These are phyloP conservation scores for Masnerella sp. DNA, from an alignment of 2,888 invertebrate genomes.

Conservation along the genomic window DNA sequence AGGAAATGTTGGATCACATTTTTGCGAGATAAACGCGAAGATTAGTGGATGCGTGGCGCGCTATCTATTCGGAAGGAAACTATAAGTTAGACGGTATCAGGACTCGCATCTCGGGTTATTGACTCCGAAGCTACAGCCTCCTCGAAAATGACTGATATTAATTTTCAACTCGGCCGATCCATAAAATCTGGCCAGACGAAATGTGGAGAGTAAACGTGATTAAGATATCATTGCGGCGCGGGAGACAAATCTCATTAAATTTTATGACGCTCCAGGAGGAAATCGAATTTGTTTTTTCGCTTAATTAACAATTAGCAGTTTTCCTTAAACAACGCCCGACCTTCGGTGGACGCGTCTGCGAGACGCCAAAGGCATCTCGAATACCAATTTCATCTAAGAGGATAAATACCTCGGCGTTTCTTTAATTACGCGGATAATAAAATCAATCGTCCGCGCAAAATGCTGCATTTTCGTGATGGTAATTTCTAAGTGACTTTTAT, in stretches of 20 bases:
- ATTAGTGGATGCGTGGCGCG: constrained; percentile 24
- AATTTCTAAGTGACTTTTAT: constrained; percentile 1
- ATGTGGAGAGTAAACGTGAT: not conserved
- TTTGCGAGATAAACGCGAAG: constrained; percentile 35
- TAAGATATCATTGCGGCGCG: not conserved
- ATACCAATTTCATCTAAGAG: not conserved
- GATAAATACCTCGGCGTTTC: not conserved
- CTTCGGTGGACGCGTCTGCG: not conserved
- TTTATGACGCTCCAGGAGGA: constrained; percentile 8
- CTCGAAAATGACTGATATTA: constrained; percentile 13
- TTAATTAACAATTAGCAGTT: constrained; percentile 1
- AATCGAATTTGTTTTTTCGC: not conserved
- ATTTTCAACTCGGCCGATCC: not conserved
- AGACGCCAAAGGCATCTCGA: constrained; percentile 1
- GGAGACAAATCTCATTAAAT: constrained; percentile 14
- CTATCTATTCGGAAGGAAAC: constrained; percentile 47
- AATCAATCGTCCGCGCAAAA: not conserved
- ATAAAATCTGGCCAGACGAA: not conserved
- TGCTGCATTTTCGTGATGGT: not conserved
- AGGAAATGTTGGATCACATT: constrained; percentile 22
- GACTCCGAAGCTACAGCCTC: constrained; percentile 28
- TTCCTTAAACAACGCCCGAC: not conserved
- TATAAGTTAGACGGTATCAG: constrained; percentile 47
- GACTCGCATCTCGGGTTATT: constrained; percentile 40
- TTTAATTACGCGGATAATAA: constrained; percentile 3